A percentile compares a stretch with the other conserved stretches of the same genome.
Conservation (phyloP, 2,113 vertebrate species). For the Rhadina sibilatrix region DNA sequence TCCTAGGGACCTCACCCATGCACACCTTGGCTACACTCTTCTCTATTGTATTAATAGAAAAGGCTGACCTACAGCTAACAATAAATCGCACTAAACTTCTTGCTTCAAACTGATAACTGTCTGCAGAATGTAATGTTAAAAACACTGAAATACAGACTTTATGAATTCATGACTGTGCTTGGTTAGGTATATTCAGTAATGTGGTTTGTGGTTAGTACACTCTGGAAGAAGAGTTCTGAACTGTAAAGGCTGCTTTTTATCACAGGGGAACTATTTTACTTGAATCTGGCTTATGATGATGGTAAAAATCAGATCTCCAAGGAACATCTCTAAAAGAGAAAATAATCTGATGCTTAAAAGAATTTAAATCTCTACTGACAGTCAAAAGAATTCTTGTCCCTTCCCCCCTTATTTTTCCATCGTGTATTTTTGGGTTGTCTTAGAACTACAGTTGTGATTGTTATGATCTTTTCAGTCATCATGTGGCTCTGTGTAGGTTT, state of each 20-base stretch:
- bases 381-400: background rate
- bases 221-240: conserved; percentile 21
- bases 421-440: background rate
- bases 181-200: background rate
- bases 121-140: background rate
- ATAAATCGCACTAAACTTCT: background rate
- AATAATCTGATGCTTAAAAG: conserved; percentile 18
- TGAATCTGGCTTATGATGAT: background rate
- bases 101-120: conserved; percentile 32
- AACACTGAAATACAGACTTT: background rate
- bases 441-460: background rate
- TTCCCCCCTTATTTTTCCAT: background rate
- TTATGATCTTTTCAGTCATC: background rate
- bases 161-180: background rate
- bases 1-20: background rate
- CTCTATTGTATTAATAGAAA: background rate
- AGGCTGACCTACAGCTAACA: background rate
- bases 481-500: background rate
- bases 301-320: conserved; percentile 9
- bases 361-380: background rate
- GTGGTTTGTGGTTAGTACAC: background rate
- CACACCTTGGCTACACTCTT: background rate
- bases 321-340: background rate
- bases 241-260: conserved; percentile 3
- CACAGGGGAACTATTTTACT: background rate